phyloP scores from a whole-genome alignment of 2,888 invertebrate genomes.

The Rhyacophila evoluta region DNA sequence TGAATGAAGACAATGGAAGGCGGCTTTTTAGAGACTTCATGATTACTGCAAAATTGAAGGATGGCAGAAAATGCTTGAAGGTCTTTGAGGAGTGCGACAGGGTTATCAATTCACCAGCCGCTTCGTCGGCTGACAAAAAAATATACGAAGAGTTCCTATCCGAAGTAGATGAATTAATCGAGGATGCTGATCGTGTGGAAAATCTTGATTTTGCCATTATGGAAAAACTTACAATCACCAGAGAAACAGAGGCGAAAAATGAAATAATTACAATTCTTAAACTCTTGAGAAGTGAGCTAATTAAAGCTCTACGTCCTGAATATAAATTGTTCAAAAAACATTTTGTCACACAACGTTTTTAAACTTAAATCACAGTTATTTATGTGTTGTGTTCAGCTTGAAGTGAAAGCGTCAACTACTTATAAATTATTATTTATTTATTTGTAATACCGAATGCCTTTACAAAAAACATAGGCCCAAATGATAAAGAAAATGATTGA shows the following conservation, averaged over 20 bases:
- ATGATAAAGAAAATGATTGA: background rate
- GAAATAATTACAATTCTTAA: conserved; percentile 62
- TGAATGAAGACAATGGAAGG: conserved; percentile 66
- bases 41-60: conserved; percentile 64
- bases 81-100: conserved; percentile 66
- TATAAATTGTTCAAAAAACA: conserved; percentile 63
- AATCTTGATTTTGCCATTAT: conserved; percentile 66
- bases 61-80: conserved; percentile 62
- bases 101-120: conserved; percentile 61
- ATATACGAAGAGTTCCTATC: conserved; percentile 58
- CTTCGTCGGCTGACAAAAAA: conserved; percentile 61
- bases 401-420: background rate
- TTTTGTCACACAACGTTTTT: conserved; percentile 57
- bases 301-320: conserved; percentile 64
- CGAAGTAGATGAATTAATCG: conserved; percentile 62
- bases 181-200: conserved; percentile 64
- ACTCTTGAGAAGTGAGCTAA: conserved; percentile 62
- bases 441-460: background rate
- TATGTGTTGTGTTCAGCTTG: background rate
- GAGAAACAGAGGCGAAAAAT: conserved; percentile 62
- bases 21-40: conserved; percentile 66
- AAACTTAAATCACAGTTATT: background rate
- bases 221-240: conserved; percentile 62
- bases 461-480: background rate
- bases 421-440: background rate